Conservation (phyloP, 1,140 invertebrate genomes). For the Atta texana region DNA sequence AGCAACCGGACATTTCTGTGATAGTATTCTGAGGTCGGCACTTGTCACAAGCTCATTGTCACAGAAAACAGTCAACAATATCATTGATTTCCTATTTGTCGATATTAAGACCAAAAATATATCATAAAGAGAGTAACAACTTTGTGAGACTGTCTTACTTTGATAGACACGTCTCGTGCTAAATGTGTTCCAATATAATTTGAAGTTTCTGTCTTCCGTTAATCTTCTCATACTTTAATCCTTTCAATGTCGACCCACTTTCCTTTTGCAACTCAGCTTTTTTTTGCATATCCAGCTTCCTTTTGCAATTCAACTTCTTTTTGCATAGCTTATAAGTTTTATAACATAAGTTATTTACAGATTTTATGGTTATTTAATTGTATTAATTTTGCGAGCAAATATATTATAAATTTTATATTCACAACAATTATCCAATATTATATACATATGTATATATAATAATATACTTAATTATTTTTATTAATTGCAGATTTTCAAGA, state of each 20-base stretch:
- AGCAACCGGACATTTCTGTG: conserved; percentile 63
- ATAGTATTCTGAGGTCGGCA: conserved; percentile 45
- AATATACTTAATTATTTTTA: neutral
- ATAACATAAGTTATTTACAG: neutral
- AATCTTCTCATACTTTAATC: conserved; percentile 3
- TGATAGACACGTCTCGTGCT: neutral
- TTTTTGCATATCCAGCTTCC: neutral
- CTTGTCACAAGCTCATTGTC: neutral
- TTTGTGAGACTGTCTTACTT: neutral
- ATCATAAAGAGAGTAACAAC: neutral
- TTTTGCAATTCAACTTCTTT: neutral
- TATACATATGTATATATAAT: neutral
- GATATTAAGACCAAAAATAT: conserved; percentile 16
- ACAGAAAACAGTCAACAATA: neutral
- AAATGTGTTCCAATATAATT: conserved; percentile 25
- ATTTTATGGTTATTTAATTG: conserved; percentile 4
- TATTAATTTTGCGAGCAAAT: neutral
- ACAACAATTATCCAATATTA: neutral
- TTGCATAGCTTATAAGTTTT: neutral
- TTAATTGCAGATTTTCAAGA: neutral
- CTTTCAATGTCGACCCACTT: conserved; percentile 2
- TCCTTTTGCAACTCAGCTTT: neutral
- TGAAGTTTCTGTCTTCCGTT: conserved; percentile 25
- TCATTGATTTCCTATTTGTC: neutral
- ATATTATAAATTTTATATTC: neutral